Base-by-base conservation (phyloP, 2,797 vertebrate genomes). In the Protosalanx chinensis region DNA sequence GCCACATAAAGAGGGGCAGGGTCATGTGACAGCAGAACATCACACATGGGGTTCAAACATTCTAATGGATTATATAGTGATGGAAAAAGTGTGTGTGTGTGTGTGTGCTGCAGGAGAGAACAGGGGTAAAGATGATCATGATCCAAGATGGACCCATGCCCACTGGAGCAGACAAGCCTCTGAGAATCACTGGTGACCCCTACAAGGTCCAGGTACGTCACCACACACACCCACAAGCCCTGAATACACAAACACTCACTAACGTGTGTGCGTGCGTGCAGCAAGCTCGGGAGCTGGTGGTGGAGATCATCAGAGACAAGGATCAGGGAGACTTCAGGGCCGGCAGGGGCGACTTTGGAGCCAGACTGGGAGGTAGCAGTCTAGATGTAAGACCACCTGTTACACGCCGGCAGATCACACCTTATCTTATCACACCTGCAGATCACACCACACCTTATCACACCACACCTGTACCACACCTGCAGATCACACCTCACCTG, bases 81-180 rank as follows among this genome's bases (percentile, higher is more conserved):
- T 27, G 23, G 23, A 27, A 27, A 27, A 27, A 27, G 1, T 20
- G 12, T 66, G 49, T 32, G 13, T 78, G 57, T 76, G 67, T 70
- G 46, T 83, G 70, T 77, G 68, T 57, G 79, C 81, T 86, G 73
- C 90, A 99, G 98, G 97, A 99, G 90, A 94, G 96, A 86, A 97
- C 97, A 18, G 97, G 98, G 67, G 98, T 98, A 86, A 98, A 98
- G 88, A 98, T 99, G 98, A 95, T 98, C 66, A 98, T 99, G 97
- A 99, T 99, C 88, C 98, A 99, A 89, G 96, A 98, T 1, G 98
- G 97, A 78, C 97, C 98, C 0, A 90, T 98, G 90, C 97, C 97
- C 51, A 99, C 97, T 1, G 98, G 98, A 85, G 95, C 97, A 68
- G 98, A 99, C 90, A 99, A 99, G 88, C 97, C 97, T 76, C 94